These are phyloP conservation scores for Alca torda DNA, from an alignment of 2,797 vertebrate genomes.

Conservation along the genomic window DNA sequence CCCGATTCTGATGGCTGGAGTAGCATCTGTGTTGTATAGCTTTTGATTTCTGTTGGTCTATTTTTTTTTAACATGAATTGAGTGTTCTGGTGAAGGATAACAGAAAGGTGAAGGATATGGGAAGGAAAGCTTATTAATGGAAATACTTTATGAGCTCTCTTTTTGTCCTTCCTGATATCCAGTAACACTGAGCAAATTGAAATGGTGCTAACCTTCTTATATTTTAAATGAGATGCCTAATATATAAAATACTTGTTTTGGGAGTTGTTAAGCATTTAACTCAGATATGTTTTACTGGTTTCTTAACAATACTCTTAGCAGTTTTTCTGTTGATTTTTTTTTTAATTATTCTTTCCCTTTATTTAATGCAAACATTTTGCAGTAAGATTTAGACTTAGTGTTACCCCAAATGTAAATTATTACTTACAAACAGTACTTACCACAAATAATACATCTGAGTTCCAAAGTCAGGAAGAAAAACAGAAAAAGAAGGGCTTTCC, in stretches of 20 bases:
- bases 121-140: constrained; percentile 60
- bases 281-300: not conserved
- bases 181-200: constrained; percentile 43
- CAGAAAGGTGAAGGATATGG: constrained; percentile 58
- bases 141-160: constrained; percentile 53
- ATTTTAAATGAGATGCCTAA: constrained; percentile 23
- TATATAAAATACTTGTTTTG: constrained; percentile 17
- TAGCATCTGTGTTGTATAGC: constrained; percentile 64
- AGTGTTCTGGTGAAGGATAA: constrained; percentile 60
- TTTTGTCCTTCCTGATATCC: constrained; percentile 45
- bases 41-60: constrained; percentile 61
- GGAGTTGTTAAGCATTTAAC: not conserved
- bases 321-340: not conserved
- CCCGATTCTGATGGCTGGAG: constrained; percentile 76
- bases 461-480: constrained; percentile 11
- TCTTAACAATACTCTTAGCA: not conserved
- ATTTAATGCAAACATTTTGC: not conserved
- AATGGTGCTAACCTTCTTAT: constrained; percentile 24
- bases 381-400: not conserved
- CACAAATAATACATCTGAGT: not conserved
- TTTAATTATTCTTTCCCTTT: not conserved
- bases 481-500: not conserved
- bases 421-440: constrained; percentile 20
- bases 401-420: not conserved
- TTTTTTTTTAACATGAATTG: constrained; percentile 31